Conservation (phyloP, 1,140 invertebrate genomes). For the Penaeus vannamei region DNA sequence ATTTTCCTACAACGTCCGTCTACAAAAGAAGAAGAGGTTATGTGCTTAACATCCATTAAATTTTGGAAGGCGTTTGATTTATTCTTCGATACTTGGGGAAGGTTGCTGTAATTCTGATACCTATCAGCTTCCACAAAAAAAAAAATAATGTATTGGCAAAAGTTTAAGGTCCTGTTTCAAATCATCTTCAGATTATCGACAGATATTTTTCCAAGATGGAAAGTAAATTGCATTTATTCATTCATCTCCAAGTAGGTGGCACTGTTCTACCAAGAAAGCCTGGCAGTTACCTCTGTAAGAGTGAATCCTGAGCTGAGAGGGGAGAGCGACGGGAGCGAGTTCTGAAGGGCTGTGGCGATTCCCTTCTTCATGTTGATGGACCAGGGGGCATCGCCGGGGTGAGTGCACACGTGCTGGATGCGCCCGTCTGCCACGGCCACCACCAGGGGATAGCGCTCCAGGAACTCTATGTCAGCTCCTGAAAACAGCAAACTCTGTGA, state of each 20-base stretch:
- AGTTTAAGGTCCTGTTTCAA: too few species aligned
- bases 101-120: too few species aligned
- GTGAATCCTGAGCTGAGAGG: conserved; percentile 44
- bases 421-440: conserved; percentile 59
- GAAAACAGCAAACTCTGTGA: too few species aligned
- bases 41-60: background rate
- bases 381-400: conserved; percentile 52
- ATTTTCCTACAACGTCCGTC: conserved; percentile 62
- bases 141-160: too few species aligned
- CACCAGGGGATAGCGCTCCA: conserved; percentile 58
- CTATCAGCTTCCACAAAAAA: too few species aligned
- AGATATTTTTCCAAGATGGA: too few species aligned
- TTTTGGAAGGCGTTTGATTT: background rate
- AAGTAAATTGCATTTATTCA: too few species aligned
- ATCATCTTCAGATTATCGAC: too few species aligned
- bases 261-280: background rate
- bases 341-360: conserved; percentile 60
- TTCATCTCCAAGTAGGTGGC: too few species aligned
- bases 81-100: background rate
- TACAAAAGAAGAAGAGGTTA: background rate
- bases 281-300: conserved; percentile 46
- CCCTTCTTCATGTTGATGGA: conserved; percentile 66
- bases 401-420: conserved; percentile 58
- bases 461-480: background rate
- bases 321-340: conserved; percentile 55